phyloP scores from a whole-genome alignment of 2,888 invertebrate genomes.

The Lycia hirtaria region DNA sequence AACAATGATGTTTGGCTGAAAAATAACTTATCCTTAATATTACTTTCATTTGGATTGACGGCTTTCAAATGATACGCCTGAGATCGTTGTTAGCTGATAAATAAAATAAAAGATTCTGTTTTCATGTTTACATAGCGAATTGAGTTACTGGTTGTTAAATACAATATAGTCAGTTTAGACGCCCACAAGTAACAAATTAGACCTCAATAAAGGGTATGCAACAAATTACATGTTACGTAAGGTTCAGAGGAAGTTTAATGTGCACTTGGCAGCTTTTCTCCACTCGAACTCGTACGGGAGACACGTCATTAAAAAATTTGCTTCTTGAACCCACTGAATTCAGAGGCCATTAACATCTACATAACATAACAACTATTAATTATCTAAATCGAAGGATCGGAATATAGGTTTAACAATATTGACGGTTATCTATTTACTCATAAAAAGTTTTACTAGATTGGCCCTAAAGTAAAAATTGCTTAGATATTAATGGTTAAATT shows the following conservation, averaged over 20 bases:
- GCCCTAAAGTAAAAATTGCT: too few relatives aligned
- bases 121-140: too few relatives aligned
- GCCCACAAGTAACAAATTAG: slow-evolving; percentile 43
- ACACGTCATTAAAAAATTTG: slow-evolving; percentile 44
- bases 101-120: too few relatives aligned
- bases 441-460: too few relatives aligned
- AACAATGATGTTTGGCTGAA: slow-evolving; percentile 37
- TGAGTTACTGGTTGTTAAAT: neutral
- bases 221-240: slow-evolving; percentile 61
- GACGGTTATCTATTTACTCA: too few relatives aligned
- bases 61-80: neutral
- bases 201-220: slow-evolving; percentile 55
- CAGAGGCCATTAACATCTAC: too few relatives aligned
- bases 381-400: too few relatives aligned
- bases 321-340: neutral
- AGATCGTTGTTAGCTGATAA: neutral
- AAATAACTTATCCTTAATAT: slow-evolving; percentile 19
- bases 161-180: slow-evolving; percentile 16
- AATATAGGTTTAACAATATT: too few relatives aligned
- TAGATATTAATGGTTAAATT: too few relatives aligned
- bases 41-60: slow-evolving; percentile 11
- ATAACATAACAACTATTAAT: too few relatives aligned
- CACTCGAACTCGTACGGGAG: slow-evolving; percentile 61
- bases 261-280: slow-evolving; percentile 57
- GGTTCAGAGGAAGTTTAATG: slow-evolving; percentile 61